Conservation (phyloP, 2,888 invertebrate genomes). For the Lithosia quadra region DNA sequence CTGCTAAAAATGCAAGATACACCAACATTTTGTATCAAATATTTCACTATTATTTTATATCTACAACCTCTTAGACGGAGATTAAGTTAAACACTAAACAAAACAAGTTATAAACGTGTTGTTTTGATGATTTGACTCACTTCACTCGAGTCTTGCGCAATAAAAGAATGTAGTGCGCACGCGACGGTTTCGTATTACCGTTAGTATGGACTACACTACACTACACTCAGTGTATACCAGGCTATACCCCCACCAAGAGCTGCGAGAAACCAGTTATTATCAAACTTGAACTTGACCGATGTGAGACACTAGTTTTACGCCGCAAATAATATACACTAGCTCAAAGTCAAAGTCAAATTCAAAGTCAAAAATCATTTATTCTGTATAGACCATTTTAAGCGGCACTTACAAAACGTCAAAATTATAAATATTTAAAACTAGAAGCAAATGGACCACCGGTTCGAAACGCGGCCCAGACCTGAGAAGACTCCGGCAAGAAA, state of each 20-base stretch:
- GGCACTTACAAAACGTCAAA: too few species aligned
- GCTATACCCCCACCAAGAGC: background rate
- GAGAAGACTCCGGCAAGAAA: too few species aligned
- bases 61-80: background rate
- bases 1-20: constrained; percentile 3
- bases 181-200: background rate
- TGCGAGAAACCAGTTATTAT: rapidly evolving
- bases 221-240: background rate
- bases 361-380: too few species aligned
- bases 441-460: too few species aligned
- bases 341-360: too few species aligned
- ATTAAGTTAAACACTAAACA: background rate
- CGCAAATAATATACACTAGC: background rate
- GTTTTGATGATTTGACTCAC: background rate
- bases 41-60: background rate
- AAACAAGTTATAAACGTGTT: constrained; percentile 2
- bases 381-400: too few species aligned
- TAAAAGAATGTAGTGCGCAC: background rate
- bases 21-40: constrained; percentile 5
- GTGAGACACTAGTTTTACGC: background rate
- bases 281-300: constrained; percentile 4
- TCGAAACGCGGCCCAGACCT: too few species aligned
- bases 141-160: background rate
- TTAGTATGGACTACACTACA: background rate
- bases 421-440: too few species aligned